These are phyloP conservation scores for Pangasius sanitwongsei DNA, from an alignment of 2,797 vertebrate species.

Conservation along the genomic window DNA sequence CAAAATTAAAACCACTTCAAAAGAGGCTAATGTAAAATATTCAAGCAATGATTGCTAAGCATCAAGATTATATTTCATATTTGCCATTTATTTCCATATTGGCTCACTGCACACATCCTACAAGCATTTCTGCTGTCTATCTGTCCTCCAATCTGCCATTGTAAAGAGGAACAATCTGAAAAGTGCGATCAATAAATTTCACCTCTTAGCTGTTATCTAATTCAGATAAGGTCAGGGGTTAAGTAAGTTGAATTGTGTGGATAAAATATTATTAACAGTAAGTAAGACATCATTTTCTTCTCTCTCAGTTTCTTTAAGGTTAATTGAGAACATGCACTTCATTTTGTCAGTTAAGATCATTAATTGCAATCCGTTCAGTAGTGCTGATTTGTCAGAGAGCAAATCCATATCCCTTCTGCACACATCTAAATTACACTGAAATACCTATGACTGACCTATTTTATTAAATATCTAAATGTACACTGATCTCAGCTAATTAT, in stretches of 20 bases:
- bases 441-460: slow-evolving; percentile 51
- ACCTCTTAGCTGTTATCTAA: slow-evolving; percentile 39
- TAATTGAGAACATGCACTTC: slow-evolving; percentile 55
- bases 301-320: slow-evolving; percentile 47
- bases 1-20: slow-evolving; percentile 26
- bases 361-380: slow-evolving; percentile 50
- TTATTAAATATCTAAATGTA: slow-evolving; percentile 14
- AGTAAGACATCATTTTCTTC: slow-evolving; percentile 51
- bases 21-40: slow-evolving; percentile 9
- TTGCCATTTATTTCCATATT: not conserved
- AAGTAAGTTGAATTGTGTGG: slow-evolving; percentile 46
- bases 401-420: slow-evolving; percentile 23
- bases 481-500: not conserved
- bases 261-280: slow-evolving; percentile 58
- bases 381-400: slow-evolving; percentile 42
- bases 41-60: not conserved
- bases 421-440: slow-evolving; percentile 49
- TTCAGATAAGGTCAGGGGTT: slow-evolving; percentile 46
- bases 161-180: slow-evolving; percentile 36
- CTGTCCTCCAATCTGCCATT: slow-evolving; percentile 3
- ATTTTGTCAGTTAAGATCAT: slow-evolving; percentile 37
- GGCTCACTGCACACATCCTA: not conserved
- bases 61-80: not conserved
- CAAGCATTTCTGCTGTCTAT: not conserved
- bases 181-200: slow-evolving; percentile 48